phyloP scores from a whole-genome alignment of 2,888 invertebrate genomes.

The Orchesellides sinensis region DNA sequence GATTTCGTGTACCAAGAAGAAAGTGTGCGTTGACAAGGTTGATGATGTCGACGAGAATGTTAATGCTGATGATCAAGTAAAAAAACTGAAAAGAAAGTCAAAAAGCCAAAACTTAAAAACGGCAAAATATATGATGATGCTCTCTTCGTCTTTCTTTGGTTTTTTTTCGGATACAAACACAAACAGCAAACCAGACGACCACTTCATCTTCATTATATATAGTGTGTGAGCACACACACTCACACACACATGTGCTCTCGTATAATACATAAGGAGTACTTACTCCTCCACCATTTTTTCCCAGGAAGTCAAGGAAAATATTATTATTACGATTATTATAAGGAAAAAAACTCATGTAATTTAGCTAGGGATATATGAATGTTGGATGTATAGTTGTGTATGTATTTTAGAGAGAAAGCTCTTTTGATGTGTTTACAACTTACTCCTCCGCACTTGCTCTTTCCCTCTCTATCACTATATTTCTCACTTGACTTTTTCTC shows the following conservation, averaged over 20 bases:
- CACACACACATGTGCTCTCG: not conserved
- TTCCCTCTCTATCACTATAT: not conserved
- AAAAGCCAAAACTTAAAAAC: not conserved
- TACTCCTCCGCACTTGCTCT: too few species aligned
- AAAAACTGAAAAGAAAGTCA: not conserved
- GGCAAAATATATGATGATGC: not conserved
- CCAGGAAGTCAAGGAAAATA: conserved; percentile 60
- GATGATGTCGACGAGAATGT: conserved; percentile 6
- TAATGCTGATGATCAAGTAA: conserved; percentile 8
- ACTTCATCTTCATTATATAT: conserved; percentile 10
- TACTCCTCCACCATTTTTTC: not conserved
- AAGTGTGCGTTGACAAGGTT: conserved; percentile 14
- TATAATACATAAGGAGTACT: not conserved
- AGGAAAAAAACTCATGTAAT: not conserved
- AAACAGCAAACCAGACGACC: too few species aligned
- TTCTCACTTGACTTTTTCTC: not conserved
- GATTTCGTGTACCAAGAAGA: too few species aligned
- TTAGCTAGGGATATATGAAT: too few species aligned
- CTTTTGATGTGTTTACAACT: too few species aligned
- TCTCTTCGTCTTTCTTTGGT: not conserved
- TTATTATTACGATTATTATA: conserved; percentile 60
- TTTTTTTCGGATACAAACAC: not conserved
- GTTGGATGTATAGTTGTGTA: too few species aligned
- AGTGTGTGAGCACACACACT: too few species aligned
- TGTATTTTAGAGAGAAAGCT: too few species aligned